Percentiles rank a stretch among this genome's conserved stretches.
These are phyloP conservation scores for Heliothis subflexa DNA, from an alignment of 1,140 invertebrate genomes.

Conservation along the genomic window DNA sequence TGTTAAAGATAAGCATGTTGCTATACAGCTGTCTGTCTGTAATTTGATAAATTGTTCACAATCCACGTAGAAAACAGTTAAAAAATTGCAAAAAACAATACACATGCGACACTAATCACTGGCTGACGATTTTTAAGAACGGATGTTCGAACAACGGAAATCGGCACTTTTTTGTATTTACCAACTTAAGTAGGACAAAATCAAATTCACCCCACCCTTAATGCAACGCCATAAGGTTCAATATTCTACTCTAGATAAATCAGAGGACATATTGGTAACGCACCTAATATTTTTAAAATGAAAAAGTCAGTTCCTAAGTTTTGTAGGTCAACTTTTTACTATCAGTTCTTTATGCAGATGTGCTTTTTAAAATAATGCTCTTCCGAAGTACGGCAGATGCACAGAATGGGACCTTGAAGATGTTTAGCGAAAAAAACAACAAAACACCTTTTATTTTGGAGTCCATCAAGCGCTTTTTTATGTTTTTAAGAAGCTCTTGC, in stretches of 20 bases:
- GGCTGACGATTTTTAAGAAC: slow-evolving; percentile 79
- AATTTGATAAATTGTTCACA: slow-evolving; percentile 71
- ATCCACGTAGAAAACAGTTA: slow-evolving; percentile 57
- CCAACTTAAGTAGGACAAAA: slow-evolving; percentile 44
- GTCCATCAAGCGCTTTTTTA: slow-evolving; percentile 69
- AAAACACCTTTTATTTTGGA: slow-evolving; percentile 72
- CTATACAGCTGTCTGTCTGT: slow-evolving; percentile 72
- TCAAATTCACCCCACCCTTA: slow-evolving; percentile 36
- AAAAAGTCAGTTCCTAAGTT: slow-evolving; percentile 76
- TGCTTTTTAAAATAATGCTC: slow-evolving; percentile 74
- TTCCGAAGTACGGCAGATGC: slow-evolving; percentile 76
- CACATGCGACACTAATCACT: slow-evolving; percentile 80
- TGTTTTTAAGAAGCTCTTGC: slow-evolving; percentile 54
- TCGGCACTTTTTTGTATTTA: slow-evolving; percentile 81
- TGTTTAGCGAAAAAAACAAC: slow-evolving; percentile 72
- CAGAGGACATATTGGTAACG: neutral
- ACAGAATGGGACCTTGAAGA: slow-evolving; percentile 75
- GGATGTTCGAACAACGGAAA: slow-evolving; percentile 82
- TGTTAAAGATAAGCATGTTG: slow-evolving; percentile 58
- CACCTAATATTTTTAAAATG: slow-evolving; percentile 56
- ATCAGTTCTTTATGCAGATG: slow-evolving; percentile 84
- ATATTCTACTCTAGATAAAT: slow-evolving; percentile 21
- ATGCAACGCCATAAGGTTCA: slow-evolving; percentile 43
- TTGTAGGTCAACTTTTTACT: slow-evolving; percentile 84
- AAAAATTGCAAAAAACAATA: slow-evolving; percentile 75